Conservation (phyloP, 64 coral and sea anemone genomes). For the Actinia equina region DNA sequence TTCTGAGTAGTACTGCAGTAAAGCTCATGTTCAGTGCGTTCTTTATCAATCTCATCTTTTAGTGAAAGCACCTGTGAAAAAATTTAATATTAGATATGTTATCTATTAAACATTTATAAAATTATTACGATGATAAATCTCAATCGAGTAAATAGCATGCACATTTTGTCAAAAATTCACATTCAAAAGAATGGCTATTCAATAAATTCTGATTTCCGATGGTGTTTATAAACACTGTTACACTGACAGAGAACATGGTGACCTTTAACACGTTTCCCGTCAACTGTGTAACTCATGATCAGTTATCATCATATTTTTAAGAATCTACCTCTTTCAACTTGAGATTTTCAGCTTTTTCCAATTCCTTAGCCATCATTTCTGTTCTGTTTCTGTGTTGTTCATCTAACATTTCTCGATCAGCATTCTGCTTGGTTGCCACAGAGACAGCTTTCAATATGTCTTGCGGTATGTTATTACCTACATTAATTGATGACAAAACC, state of each 20-base stretch:
- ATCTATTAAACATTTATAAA: too few species aligned
- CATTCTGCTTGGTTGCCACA: slow-evolving; percentile 78
- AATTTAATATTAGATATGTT: too few species aligned
- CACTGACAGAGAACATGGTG: too few species aligned
- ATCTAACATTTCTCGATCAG: slow-evolving; percentile 60
- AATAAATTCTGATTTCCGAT: too few species aligned
- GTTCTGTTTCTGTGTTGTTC: slow-evolving; percentile 72
- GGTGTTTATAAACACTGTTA: too few species aligned
- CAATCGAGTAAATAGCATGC: too few species aligned
- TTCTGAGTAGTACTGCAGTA: slow-evolving; percentile 67
- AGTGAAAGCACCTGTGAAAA: slow-evolving; percentile 72
- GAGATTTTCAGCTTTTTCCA: slow-evolving; percentile 78
- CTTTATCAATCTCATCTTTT: slow-evolving; percentile 79
- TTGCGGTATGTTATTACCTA: slow-evolving; percentile 96
- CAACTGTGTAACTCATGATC: too few species aligned
- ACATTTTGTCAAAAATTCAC: too few species aligned
- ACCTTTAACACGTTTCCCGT: too few species aligned
- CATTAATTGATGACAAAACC: neutral
- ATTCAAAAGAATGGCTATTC: too few species aligned
- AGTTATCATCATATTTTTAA: too few species aligned
- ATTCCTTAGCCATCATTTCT: slow-evolving; percentile 83
- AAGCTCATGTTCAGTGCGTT: slow-evolving; percentile 55
- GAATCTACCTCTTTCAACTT: slow-evolving; percentile 74
- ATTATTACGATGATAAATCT: too few species aligned
- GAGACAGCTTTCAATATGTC: slow-evolving; percentile 84